Evolutionary conservation across 2,113 vertebrate genomes (phyloP).

Genomic region (Austrofundulus limnaeus): DNA sequence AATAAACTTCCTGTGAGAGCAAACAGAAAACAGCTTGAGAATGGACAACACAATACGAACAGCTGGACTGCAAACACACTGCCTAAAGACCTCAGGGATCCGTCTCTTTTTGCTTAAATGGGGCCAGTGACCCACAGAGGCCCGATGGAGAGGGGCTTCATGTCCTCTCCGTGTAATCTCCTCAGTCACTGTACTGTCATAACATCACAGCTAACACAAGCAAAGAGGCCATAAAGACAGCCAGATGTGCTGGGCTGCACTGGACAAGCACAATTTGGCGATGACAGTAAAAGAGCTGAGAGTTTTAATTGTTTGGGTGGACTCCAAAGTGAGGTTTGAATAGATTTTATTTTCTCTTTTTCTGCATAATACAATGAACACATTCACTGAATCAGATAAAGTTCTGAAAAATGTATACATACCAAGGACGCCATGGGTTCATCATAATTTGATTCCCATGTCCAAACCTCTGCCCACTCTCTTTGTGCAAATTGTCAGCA

Average conservation of each 20-base stretch:
- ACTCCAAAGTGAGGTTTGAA: background rate
- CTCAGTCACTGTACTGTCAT: constrained; percentile 60
- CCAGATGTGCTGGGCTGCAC: constrained; percentile 61
- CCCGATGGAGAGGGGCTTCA: constrained; percentile 21
- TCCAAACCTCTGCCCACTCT: constrained; percentile 32
- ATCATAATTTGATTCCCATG: constrained; percentile 8
- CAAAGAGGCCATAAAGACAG: constrained; percentile 50
- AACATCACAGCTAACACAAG: constrained; percentile 63
- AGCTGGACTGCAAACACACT: constrained; percentile 37
- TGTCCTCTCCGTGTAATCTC: constrained; percentile 50
- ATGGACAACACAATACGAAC: constrained; percentile 14
- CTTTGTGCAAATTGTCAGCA: constrained; percentile 1
- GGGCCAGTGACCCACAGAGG: constrained; percentile 44
- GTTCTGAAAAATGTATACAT: background rate
- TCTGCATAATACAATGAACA: background rate
- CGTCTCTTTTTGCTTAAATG: constrained; percentile 23
- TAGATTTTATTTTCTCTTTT: background rate
- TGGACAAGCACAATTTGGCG: constrained; percentile 19
- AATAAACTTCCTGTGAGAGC: constrained; percentile 53
- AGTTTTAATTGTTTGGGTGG: background rate
- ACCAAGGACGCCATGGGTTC: background rate
- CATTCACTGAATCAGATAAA: background rate
- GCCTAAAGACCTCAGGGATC: constrained; percentile 21
- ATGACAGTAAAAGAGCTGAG: constrained; percentile 1
- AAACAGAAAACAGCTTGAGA: constrained; percentile 35